phyloP scores from a whole-genome alignment of 2,888 invertebrate species.

The Zonitis immaculata region DNA sequence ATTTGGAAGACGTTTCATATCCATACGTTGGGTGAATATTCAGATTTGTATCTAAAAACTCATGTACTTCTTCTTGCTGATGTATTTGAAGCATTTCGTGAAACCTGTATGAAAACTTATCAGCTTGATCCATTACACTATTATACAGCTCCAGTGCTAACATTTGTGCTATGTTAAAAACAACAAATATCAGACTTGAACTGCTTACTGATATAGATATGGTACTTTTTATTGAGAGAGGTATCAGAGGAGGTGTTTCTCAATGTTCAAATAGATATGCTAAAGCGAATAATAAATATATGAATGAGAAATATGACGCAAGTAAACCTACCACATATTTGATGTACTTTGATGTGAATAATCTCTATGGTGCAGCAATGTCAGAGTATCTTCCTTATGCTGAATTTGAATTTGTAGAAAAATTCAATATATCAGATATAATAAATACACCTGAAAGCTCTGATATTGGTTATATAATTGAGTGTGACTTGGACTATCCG shows the following conservation, averaged over 20 bases:
- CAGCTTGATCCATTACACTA: slow-evolving; percentile 34
- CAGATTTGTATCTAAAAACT: slow-evolving; percentile 30
- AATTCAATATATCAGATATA: neutral
- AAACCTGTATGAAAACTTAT: slow-evolving; percentile 24
- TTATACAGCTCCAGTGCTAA: slow-evolving; percentile 32
- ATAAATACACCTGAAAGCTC: neutral
- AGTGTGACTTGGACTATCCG: slow-evolving; percentile 31
- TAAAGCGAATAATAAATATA: slow-evolving; percentile 34
- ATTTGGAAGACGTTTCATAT: slow-evolving; percentile 30
- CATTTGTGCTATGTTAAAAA: slow-evolving; percentile 36
- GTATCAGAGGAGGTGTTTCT: slow-evolving; percentile 33
- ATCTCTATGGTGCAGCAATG: slow-evolving; percentile 32
- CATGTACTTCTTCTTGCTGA: slow-evolving; percentile 33
- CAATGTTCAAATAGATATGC: slow-evolving; percentile 31
- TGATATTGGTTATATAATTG: slow-evolving; percentile 33
- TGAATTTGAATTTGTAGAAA: slow-evolving; percentile 27
- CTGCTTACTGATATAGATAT: slow-evolving; percentile 33
- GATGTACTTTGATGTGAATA: slow-evolving; percentile 36
- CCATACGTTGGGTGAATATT: slow-evolving; percentile 27
- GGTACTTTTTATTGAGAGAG: slow-evolving; percentile 27
- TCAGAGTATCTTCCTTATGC: slow-evolving; percentile 28
- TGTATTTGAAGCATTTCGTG: slow-evolving; percentile 35
- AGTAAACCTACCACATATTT: slow-evolving; percentile 25
- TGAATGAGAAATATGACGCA: slow-evolving; percentile 24
- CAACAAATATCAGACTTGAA: slow-evolving; percentile 28